Conservation (phyloP, 2,113 vertebrate genomes). For the Tinamus guttatus region DNA sequence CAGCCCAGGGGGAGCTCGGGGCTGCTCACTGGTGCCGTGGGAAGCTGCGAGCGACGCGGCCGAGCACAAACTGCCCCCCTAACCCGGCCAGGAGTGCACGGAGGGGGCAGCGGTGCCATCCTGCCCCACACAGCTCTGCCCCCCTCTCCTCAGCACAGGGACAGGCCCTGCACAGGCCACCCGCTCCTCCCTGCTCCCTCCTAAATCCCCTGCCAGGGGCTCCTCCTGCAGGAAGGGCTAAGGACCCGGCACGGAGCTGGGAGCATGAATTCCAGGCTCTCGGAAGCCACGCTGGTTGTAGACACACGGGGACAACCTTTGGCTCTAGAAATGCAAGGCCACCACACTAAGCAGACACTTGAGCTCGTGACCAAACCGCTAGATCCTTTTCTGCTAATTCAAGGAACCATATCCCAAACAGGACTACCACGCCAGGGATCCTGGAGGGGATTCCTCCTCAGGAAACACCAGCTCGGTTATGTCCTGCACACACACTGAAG, state of each 20-base stretch:
- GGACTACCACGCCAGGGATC: neutral
- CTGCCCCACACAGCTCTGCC: no score
- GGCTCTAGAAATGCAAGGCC: neutral
- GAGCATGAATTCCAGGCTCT: neutral
- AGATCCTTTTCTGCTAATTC: neutral
- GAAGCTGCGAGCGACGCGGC: no score
- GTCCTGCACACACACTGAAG: neutral
- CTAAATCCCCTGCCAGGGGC: neutral
- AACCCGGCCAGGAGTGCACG: no score
- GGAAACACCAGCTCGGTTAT: neutral
- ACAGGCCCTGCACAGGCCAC: neutral
- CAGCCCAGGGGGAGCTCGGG: no score
- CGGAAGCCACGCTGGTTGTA: neutral
- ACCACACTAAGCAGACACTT: accelerated
- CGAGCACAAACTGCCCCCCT: no score
- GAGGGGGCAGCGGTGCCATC: no score
- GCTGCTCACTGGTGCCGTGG: no score
- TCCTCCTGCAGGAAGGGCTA: neutral
- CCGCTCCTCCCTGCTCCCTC: neutral
- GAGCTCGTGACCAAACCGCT: neutral
- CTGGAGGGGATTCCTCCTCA: neutral
- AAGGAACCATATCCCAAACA: neutral
- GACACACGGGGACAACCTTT: neutral
- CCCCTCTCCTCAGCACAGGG: neutral
- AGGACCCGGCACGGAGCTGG: neutral